phyloP scores from a whole-genome alignment of 2,113 vertebrate genomes.

The Nothocercus nigrocapillus region DNA sequence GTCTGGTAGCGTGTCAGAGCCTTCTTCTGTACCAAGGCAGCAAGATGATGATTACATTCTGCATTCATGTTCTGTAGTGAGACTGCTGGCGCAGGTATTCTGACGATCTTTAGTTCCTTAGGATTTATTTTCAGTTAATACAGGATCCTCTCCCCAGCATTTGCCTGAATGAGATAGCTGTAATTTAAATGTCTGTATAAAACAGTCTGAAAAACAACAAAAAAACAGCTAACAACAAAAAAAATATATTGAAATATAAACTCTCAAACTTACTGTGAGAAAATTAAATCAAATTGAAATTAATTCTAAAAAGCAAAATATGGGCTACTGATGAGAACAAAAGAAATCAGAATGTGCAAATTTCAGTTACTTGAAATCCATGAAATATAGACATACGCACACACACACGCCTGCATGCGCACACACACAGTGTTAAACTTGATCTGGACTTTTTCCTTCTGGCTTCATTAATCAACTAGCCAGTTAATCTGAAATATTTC shows the following conservation, averaged over 20 bases:
- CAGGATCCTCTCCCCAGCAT: neutral
- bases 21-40: neutral
- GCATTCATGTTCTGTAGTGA: neutral
- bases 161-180: neutral
- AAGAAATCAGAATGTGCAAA: conserved; percentile 49
- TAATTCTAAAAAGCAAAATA: conserved; percentile 23
- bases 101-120: neutral
- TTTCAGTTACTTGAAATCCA: conserved; percentile 35
- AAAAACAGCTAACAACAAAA: neutral
- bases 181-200: neutral
- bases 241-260: conserved; percentile 9
- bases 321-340: conserved; percentile 36
- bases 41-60: neutral
- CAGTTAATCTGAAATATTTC: conserved; percentile 75
- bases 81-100: neutral
- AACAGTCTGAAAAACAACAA: neutral
- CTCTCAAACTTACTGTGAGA: neutral
- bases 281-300: conserved; percentile 46
- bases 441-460: conserved; percentile 68
- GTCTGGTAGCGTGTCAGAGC: neutral
- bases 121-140: neutral
- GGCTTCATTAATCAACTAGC: conserved; percentile 76
- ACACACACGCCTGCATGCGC: rapidly evolving
- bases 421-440: neutral
- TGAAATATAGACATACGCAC: conserved; percentile 1